phyloP scores from a whole-genome alignment of 1,140 invertebrate genomes.

The Drosophila sp. region DNA sequence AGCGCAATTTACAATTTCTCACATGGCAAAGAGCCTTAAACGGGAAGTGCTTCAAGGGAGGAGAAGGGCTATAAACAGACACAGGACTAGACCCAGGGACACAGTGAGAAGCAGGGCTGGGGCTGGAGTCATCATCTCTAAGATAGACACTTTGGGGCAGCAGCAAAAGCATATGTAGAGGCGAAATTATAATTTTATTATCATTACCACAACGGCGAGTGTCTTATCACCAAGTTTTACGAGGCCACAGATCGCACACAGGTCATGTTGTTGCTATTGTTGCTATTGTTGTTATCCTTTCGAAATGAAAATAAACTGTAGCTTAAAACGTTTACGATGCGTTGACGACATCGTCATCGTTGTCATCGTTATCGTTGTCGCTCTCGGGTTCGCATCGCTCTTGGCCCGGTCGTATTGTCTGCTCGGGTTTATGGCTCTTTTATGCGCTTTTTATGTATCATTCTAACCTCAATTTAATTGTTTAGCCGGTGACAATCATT shows the following conservation, averaged over 20 bases:
- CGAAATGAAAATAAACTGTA: conserved; percentile 82
- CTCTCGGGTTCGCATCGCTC: conserved; percentile 15
- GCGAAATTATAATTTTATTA: conserved; percentile 84
- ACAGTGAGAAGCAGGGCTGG: conserved; percentile 5
- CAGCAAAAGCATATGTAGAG: conserved; percentile 56
- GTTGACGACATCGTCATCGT: conserved; percentile 72
- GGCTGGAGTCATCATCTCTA: conserved; percentile 5
- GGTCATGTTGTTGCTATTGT: conserved; percentile 48
- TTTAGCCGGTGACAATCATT: conserved; percentile 85
- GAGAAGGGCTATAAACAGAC: conserved; percentile 4
- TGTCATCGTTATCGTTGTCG: conserved; percentile 51
- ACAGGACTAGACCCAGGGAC: conserved; percentile 6
- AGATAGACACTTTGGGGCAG: conserved; percentile 20
- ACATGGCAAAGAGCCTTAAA: conserved; percentile 44
- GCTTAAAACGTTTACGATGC: conserved; percentile 84
- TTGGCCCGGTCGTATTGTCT: conserved; percentile 21
- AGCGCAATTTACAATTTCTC: conserved; percentile 68
- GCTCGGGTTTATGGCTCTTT: conserved; percentile 74
- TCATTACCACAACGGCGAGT: conserved; percentile 73
- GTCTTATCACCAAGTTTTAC: conserved; percentile 79
- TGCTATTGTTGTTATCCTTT: conserved; percentile 64
- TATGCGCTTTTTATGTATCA: conserved; percentile 84
- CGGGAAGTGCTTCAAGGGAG: conserved; percentile 14
- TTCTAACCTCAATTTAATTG: conserved; percentile 85
- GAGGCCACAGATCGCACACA: conserved; percentile 71